A percentile compares a stretch with the other conserved stretches of the same genome.
Conservation (phyloP, 2,888 invertebrate species). For the Tiphia femorata region DNA sequence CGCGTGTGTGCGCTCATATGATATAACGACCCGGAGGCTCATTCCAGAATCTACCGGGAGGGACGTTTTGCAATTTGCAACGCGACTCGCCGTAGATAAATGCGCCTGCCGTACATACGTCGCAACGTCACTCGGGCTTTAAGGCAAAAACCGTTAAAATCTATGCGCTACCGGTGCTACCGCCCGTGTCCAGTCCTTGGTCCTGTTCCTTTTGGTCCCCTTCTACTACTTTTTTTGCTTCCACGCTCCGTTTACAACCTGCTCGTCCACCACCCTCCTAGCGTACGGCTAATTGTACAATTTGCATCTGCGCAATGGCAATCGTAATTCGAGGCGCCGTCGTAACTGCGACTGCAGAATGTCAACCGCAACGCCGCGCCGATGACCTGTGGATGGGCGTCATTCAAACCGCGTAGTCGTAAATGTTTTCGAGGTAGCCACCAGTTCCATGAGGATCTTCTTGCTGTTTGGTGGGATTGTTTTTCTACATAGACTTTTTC, state of each 20-base stretch:
- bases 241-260: conserved; percentile 5
- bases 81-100: conserved; percentile 30
- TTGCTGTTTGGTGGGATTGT: too few species aligned
- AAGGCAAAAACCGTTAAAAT: conserved; percentile 8
- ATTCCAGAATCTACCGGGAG: conserved; percentile 21
- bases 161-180: neutral
- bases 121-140: conserved; percentile 8
- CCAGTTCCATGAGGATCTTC: too few species aligned
- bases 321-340: neutral
- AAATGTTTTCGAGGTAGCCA: too few species aligned
- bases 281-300: conserved; percentile 14
- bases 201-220: too few species aligned
- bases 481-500: too few species aligned
- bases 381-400: too few species aligned
- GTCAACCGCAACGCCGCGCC: neutral
- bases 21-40: conserved; percentile 30
- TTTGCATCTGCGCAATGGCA: conserved; percentile 6
- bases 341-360: neutral
- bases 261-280: conserved; percentile 1
- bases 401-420: too few species aligned
- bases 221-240: too few species aligned
- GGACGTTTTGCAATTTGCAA: conserved; percentile 31
- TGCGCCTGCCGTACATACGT: too few species aligned
- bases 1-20: conserved; percentile 12
- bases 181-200: neutral